These are phyloP conservation scores for Hemistola chrysoprasaria DNA, from an alignment of 2,888 invertebrate species.

Conservation along the genomic window DNA sequence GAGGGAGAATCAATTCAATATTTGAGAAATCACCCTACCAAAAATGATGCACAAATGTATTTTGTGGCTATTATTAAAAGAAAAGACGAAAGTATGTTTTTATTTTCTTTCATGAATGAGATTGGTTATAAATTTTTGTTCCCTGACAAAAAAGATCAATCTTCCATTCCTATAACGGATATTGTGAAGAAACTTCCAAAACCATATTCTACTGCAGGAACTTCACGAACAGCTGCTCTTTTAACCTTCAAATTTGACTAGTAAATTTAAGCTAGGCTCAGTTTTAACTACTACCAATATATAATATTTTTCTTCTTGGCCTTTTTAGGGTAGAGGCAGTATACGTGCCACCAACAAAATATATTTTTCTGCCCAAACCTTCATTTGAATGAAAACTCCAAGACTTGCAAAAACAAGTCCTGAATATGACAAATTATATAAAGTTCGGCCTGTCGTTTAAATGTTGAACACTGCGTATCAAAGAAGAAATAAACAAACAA, in stretches of 20 bases:
- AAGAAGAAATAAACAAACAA: slow-evolving; percentile 23
- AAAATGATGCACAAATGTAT: too few species aligned
- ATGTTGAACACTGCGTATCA: slow-evolving; percentile 20
- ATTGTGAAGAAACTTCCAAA: slow-evolving; percentile 8
- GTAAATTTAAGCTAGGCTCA: slow-evolving; percentile 3
- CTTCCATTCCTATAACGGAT: slow-evolving; percentile 3
- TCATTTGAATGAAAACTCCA: slow-evolving; percentile 20
- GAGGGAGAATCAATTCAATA: too few species aligned
- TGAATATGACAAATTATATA: slow-evolving; percentile 26
- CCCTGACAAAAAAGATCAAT: slow-evolving; percentile 12
- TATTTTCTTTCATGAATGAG: too few species aligned
- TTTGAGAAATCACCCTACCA: too few species aligned
- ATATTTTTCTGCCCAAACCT: slow-evolving; percentile 10
- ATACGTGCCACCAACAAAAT: too few species aligned
- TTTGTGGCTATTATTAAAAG: too few species aligned
- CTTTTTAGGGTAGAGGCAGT: too few species aligned
- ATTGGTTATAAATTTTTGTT: neutral
- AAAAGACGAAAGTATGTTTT: neutral
- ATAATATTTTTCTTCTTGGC: too few species aligned
- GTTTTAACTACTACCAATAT: too few species aligned
- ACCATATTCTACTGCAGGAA: slow-evolving; percentile 3
- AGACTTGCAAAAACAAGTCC: slow-evolving; percentile 18
- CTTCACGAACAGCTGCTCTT: slow-evolving; percentile 6
- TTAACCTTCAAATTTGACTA: slow-evolving; percentile 1
- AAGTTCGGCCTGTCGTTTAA: slow-evolving; percentile 20